Conservation (phyloP, 2,888 invertebrate genomes). For the Pegoplata infirma region DNA sequence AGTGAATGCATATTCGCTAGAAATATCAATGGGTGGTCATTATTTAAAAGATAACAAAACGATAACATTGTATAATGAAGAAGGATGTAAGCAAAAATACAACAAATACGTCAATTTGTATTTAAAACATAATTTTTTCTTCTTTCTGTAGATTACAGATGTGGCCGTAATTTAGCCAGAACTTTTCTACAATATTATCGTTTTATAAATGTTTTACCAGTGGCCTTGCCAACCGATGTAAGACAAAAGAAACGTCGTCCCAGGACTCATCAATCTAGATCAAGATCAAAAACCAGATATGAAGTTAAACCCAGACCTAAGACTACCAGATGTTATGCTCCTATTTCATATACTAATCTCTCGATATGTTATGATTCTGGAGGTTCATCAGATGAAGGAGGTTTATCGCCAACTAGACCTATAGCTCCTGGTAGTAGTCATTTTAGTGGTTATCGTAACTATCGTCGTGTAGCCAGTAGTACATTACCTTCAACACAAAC, state of each 20-base stretch:
- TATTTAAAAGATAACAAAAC: conserved; percentile 84
- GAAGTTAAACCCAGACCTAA: conserved; percentile 78
- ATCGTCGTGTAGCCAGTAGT: conserved; percentile 66
- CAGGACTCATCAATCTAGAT: conserved; percentile 75
- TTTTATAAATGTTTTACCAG: conserved; percentile 83
- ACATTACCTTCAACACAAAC: conserved; percentile 55
- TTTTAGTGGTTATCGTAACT: conserved; percentile 73
- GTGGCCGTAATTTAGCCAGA: conserved; percentile 87
- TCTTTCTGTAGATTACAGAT: conserved; percentile 82
- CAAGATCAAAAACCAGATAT: conserved; percentile 76
- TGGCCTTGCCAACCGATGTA: conserved; percentile 77
- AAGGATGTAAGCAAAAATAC: conserved; percentile 89
- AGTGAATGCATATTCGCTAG: conserved; percentile 92
- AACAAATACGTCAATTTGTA: background rate
- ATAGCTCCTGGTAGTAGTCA: conserved; percentile 71
- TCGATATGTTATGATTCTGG: conserved; percentile 80
- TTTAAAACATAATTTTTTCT: background rate
- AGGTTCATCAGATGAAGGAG: conserved; percentile 78
- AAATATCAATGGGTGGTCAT: conserved; percentile 95
- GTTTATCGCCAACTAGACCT: conserved; percentile 73
- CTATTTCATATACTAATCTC: conserved; percentile 80
- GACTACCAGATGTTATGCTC: conserved; percentile 79
- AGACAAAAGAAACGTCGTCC: conserved; percentile 74
- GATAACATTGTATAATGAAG: conserved; percentile 93
- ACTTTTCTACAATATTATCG: conserved; percentile 90